These are phyloP conservation scores for Haliaeetus leucogaster DNA, from an alignment of 2,113 vertebrate genomes.

Conservation along the genomic window DNA sequence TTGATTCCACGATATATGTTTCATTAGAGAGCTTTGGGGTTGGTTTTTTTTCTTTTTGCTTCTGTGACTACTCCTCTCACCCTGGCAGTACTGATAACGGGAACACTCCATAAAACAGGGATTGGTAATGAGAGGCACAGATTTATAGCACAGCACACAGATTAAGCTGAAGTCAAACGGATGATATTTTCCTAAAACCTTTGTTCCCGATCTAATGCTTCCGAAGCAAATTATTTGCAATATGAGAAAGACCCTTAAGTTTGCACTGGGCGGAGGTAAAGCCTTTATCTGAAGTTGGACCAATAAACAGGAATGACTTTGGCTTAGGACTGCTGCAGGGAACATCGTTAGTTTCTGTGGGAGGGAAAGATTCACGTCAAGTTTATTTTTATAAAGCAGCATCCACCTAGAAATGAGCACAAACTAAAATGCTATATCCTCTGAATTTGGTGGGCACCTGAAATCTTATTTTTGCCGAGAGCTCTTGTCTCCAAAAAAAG, in stretches of 20 bases:
- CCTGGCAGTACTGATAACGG: background rate
- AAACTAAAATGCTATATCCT: background rate
- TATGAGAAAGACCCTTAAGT: background rate
- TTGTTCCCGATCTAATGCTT: background rate
- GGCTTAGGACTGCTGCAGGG: background rate
- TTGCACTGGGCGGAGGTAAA: background rate
- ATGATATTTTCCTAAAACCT: background rate
- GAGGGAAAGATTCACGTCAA: constrained; percentile 19
- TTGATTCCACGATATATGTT: constrained; percentile 12
- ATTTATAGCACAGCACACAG: background rate
- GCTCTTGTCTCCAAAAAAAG: background rate
- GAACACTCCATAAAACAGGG: background rate
- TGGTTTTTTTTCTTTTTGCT: background rate
- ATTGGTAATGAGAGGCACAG: background rate
- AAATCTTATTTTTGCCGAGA: background rate
- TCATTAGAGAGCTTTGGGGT: background rate
- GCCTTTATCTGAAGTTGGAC: background rate
- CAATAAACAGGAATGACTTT: constrained; percentile 1
- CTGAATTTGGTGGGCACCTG: background rate
- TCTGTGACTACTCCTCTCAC: background rate
- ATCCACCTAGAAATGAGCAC: constrained; percentile 27
- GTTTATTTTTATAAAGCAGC: constrained; percentile 45
- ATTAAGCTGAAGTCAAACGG: background rate
- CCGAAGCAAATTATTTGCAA: background rate
- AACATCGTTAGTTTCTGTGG: constrained; percentile 2